Evolutionary conservation across 92 coral and sea anemone genomes (phyloP), one percentile per base, ranked within the genome.

Genomic region (Epizoanthus scotinus): DNA sequence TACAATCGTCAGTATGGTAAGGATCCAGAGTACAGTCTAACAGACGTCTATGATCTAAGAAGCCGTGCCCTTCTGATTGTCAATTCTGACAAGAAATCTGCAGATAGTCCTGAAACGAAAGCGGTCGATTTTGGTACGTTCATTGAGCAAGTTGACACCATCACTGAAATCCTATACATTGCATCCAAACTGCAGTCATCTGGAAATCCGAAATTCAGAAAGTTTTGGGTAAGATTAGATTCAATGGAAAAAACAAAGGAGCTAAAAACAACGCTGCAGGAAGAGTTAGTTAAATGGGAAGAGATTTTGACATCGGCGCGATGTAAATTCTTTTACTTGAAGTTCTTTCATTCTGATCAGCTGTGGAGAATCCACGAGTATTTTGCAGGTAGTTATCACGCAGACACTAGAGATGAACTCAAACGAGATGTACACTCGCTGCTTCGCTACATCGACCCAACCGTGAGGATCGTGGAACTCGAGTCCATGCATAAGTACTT

Each of bases 51-150:
- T 60, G 99, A 95, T 71, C 87, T 95, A 67, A 70, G 98, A 77
- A 93, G 99, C 77, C 95, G 99, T 54, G 99, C 99, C 44, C 96
- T 93, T 77, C 91, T 95, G 25, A 93, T 95, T 62, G 84, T 95
- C 24, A 95, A 89, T 79, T 84, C 99, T 3, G 96, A 91, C 34
- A 89, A 86, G 81, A 87, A 85, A 61, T 84, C 71, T 68, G 62
- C 56, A 44, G 55, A 40, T 27, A 3, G 31, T 13, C 25, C 82
- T 31, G 84, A 58, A 34, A 44, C 67, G 69, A 70, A 79, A n/a
- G 70, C 82, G 42, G 72, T 73, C 22, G 90, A 87, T 19, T 85
- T 93, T 63, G 72, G 87, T 27, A 74, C 65, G 28, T 95, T 95
- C 34, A 90, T 84, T 62, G 81, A 73, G 12, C 96, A 93, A 67